Conservation (phyloP, 2,797 vertebrate species). For the Anolis apletophallus region DNA sequence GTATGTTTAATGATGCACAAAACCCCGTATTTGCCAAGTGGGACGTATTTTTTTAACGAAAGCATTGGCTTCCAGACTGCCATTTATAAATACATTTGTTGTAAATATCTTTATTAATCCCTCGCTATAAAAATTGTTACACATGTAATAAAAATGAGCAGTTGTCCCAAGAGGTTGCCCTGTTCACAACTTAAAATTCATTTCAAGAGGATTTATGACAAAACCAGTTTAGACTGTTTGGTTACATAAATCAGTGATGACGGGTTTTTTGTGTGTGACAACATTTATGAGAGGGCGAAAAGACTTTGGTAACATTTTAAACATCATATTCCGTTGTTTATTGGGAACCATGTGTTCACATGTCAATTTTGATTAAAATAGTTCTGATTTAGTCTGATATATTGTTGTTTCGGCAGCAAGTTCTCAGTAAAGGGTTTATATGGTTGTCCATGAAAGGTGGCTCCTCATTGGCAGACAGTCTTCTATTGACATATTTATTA, state of each 20-base stretch:
- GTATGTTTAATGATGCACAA: not conserved
- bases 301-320: conserved; percentile 62
- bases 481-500: conserved; percentile 24
- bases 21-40: not conserved
- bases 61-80: conserved; percentile 30
- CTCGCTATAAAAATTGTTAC: conserved; percentile 45
- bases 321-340: conserved; percentile 64
- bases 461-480: not conserved
- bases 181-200: conserved; percentile 64
- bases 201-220: conserved; percentile 69
- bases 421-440: conserved; percentile 45
- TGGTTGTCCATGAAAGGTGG: conserved; percentile 33
- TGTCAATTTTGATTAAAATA: conserved; percentile 45
- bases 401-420: conserved; percentile 38
- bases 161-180: conserved; percentile 58
- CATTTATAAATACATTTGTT: conserved; percentile 29
- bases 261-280: conserved; percentile 63
- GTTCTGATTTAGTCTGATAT: conserved; percentile 52
- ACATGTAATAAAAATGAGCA: conserved; percentile 50
- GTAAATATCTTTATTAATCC: conserved; percentile 31
- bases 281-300: conserved; percentile 60
- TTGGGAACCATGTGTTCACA: conserved; percentile 64
- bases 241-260: conserved; percentile 64
- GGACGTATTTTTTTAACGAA: not conserved
- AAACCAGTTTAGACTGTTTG: conserved; percentile 63